Base-by-base conservation (phyloP, 2,113 vertebrate genomes). In the Laticauda colubrina region DNA sequence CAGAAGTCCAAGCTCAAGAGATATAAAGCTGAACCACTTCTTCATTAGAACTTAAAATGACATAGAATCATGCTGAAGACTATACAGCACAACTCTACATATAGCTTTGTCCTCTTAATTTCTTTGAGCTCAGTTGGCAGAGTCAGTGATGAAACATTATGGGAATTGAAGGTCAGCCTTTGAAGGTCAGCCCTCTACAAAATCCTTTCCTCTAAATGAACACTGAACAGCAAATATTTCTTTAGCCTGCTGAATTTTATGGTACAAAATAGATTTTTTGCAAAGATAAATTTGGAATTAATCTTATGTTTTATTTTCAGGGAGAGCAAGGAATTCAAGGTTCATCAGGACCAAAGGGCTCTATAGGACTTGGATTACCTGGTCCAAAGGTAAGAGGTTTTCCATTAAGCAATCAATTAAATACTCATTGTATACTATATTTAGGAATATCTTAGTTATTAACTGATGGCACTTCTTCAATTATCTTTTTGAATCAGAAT, bases 261-360 rank as follows among this genome's bases (percentile, higher is more conserved):
- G 18, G 90, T 92, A 39, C 23, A 95, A 85, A 24, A 61, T 21
- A 75, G n/a, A 48, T 5, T 48, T 48, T 48, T 48, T 48, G 48
- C 48, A 48, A 48, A 75, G 54, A 89, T 94, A 89, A 75, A 45
- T 90, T 90, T 90, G 3, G 95, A 91, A 4, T 11, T 51, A 10
- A 89, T 90, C 93, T 85, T 81, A 59, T 4, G 0, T 93, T 39
- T 96, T 54, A 5, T 94, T 0, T 95, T 53, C 48, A 99, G 98
- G 99, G 99, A 91, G 98, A 98, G 29, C 97, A 97, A 93, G 98
- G 98, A 54, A 98, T 98, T 97, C 97, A 96, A 94, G 98, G 98
- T 7, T 92, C 94, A 51, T 48, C 95, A 88, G 99, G 98, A 29
- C 96, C 94, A 59, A 98, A 98, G 34, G 98, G 98, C 21, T 91